Conservation (phyloP, 2,888 invertebrate genomes). For the Nudaria mundana region DNA sequence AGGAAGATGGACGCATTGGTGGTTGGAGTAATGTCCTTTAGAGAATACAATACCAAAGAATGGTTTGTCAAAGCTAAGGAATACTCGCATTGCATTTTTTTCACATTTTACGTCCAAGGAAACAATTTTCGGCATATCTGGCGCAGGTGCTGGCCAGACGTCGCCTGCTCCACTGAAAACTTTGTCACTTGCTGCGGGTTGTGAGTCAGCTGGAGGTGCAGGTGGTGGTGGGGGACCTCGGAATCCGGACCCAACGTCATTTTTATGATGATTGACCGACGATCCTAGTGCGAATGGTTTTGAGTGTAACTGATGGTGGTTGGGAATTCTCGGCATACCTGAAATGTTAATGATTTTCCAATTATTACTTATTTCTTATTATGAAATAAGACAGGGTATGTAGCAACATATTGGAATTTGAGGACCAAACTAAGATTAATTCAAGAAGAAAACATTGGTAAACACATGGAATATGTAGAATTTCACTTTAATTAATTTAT, state of each 20-base stretch:
- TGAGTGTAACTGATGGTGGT: slow-evolving; percentile 75
- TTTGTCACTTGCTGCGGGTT: slow-evolving; percentile 82
- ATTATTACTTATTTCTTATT: not conserved
- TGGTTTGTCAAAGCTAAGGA: slow-evolving; percentile 95
- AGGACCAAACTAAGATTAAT: too few relatives aligned
- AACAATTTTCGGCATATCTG: slow-evolving; percentile 96
- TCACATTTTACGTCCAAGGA: slow-evolving; percentile 97
- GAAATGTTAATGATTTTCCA: slow-evolving; percentile 33
- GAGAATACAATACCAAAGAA: slow-evolving; percentile 98
- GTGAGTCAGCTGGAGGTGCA: slow-evolving; percentile 70
- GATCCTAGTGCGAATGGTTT: slow-evolving; percentile 71
- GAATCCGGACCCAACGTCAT: slow-evolving; percentile 60
- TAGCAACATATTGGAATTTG: too few relatives aligned
- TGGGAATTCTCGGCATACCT: slow-evolving; percentile 74
- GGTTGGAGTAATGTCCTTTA: slow-evolving; percentile 96
- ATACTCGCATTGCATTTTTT: slow-evolving; percentile 96
- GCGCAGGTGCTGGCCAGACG: slow-evolving; percentile 91
- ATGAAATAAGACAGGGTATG: not conserved
- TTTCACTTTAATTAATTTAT: too few relatives aligned
- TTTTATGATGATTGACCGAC: slow-evolving; percentile 74
- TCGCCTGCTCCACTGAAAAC: slow-evolving; percentile 84
- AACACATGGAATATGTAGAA: too few relatives aligned
- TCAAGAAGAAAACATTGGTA: too few relatives aligned
- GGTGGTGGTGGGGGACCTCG: slow-evolving; percentile 83
- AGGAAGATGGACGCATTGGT: slow-evolving; percentile 94